phyloP scores from a whole-genome alignment of 2,797 vertebrate genomes.

The Atherinosoma microstoma region DNA sequence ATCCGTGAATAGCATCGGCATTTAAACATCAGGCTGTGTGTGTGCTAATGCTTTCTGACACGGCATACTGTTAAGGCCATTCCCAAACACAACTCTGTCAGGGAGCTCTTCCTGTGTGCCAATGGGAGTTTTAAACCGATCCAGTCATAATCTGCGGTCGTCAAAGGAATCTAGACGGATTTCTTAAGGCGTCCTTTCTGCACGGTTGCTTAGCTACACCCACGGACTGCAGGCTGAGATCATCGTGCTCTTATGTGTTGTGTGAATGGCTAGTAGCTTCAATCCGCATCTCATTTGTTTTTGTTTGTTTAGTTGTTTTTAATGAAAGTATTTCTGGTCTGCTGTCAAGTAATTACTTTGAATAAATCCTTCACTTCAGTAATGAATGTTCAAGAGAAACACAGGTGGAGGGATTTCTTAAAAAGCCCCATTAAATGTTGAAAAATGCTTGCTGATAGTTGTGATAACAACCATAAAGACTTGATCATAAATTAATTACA shows the following conservation, averaged over 20 bases:
- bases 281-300: slow-evolving; percentile 45
- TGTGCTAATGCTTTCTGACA: slow-evolving; percentile 76
- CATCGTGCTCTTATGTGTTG: slow-evolving; percentile 62
- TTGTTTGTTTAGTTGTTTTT: slow-evolving; percentile 3
- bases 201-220: slow-evolving; percentile 71
- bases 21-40: slow-evolving; percentile 72
- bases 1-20: slow-evolving; percentile 73
- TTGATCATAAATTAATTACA: slow-evolving; percentile 42
- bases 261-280: slow-evolving; percentile 63
- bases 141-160: slow-evolving; percentile 73
- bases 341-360: slow-evolving; percentile 63
- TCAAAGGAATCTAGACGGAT: slow-evolving; percentile 73
- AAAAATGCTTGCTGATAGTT: slow-evolving; percentile 26
- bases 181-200: slow-evolving; percentile 70
- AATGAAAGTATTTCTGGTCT: slow-evolving; percentile 20
- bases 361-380: slow-evolving; percentile 51
- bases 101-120: slow-evolving; percentile 65
- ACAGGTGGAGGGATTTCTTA: slow-evolving; percentile 26
- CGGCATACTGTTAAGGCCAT: slow-evolving; percentile 59
- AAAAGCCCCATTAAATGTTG: slow-evolving; percentile 40
- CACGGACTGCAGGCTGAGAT: slow-evolving; percentile 65
- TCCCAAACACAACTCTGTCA: slow-evolving; percentile 65
- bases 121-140: slow-evolving; percentile 72
- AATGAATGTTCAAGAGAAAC: slow-evolving; percentile 38
- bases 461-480: slow-evolving; percentile 24